Percentiles rank a stretch among this genome's conserved stretches.
These are phyloP conservation scores for Semnornis frantzii DNA, from an alignment of 2,113 vertebrate species.

Conservation along the genomic window DNA sequence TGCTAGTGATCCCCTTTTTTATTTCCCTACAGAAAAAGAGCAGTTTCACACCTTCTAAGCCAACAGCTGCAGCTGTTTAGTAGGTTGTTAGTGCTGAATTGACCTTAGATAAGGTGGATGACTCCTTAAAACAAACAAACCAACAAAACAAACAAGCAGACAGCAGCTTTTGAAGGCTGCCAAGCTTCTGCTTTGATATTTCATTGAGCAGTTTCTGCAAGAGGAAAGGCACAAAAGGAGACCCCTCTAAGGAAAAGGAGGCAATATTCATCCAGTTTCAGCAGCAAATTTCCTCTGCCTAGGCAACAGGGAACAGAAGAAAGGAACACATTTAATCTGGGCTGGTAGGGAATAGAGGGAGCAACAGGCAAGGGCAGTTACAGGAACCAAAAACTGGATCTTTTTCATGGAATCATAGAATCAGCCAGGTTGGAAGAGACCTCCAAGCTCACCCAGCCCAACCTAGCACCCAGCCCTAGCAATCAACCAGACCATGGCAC, in stretches of 20 bases:
- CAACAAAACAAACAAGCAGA: no score
- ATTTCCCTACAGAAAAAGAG: background rate
- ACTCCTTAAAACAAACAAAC: background rate
- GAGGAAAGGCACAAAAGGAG: background rate
- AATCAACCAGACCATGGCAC: no score
- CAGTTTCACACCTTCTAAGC: background rate
- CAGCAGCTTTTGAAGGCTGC: background rate
- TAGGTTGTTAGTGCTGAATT: background rate
- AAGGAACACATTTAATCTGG: background rate
- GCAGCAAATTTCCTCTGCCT: background rate
- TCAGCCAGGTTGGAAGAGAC: no score
- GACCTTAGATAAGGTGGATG: background rate
- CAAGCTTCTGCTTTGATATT: background rate
- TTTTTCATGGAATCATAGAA: background rate
- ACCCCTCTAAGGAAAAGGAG: background rate
- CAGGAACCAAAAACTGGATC: background rate
- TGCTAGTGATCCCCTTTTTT: background rate
- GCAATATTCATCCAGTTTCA: background rate
- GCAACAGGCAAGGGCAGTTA: background rate
- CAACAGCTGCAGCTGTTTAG: background rate
- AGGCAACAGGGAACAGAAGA: background rate
- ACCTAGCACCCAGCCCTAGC: no score
- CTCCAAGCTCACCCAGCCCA: no score
- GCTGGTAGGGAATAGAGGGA: background rate
- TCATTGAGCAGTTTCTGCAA: background rate